Evolutionary conservation across 2,888 invertebrate species (phyloP).

Genomic region (Aphodius sticticus): DNA sequence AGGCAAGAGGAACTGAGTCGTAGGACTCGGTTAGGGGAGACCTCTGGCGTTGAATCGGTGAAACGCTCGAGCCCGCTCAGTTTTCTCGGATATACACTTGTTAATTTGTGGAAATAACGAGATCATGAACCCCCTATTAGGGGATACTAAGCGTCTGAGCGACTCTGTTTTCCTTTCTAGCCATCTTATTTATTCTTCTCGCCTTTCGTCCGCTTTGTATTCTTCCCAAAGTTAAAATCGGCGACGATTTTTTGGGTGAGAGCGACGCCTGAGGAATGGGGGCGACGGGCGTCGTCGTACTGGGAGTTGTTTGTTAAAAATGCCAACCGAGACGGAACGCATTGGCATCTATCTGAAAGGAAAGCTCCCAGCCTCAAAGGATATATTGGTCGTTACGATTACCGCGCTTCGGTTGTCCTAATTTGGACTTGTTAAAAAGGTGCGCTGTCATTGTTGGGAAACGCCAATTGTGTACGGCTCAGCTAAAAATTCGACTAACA

Average conservation of each 20-base stretch:
- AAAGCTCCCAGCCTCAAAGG: slow-evolving; percentile 15
- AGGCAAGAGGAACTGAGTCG: not conserved
- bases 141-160: not conserved
- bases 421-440: not conserved
- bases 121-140: slow-evolving; percentile 16
- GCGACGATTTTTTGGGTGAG: not conserved
- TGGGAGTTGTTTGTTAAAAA: slow-evolving; percentile 44
- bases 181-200: slow-evolving; percentile 12
- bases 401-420: not conserved
- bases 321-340: slow-evolving; percentile 43
- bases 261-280: not conserved
- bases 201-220: not conserved
- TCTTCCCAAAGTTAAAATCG: slow-evolving; percentile 11
- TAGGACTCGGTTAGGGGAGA: not conserved
- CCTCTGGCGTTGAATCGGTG: not conserved
- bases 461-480: not conserved
- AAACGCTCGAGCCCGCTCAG: slow-evolving; percentile 14
- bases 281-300: not conserved
- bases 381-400: slow-evolving; percentile 27
- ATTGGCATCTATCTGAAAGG: slow-evolving; percentile 30
- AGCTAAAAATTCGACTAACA: not conserved
- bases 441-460: not conserved
- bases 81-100: slow-evolving; percentile 30
- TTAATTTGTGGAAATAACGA: slow-evolving; percentile 31
- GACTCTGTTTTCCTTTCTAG: not conserved